Evolutionary conservation across 2,113 vertebrate genomes (phyloP).

Genomic region (Dendropsophus ebraccatus): DNA sequence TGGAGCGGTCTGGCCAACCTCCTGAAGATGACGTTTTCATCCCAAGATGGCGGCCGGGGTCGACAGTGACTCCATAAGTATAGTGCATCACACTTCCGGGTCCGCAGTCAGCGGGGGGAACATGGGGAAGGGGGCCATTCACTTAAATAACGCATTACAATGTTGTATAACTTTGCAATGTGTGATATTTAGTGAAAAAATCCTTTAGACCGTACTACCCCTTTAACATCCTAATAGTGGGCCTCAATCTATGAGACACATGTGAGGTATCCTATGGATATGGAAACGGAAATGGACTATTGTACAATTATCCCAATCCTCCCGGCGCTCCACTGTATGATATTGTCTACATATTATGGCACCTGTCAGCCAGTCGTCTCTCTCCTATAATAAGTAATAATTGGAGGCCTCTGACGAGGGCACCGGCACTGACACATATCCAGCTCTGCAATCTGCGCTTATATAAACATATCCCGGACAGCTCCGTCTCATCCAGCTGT

Average conservation of each 20-base stretch:
- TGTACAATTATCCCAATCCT: neutral
- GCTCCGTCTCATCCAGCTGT: neutral
- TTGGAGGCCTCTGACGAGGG: neutral
- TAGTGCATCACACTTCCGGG: no score
- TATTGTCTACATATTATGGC: neutral
- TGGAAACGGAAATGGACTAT: neutral
- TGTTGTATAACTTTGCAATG: no score
- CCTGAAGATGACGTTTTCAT: no score
- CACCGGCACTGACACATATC: neutral
- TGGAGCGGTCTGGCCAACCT: no score
- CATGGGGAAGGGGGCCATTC: no score
- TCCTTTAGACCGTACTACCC: no score
- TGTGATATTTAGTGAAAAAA: no score
- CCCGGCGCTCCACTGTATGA: neutral
- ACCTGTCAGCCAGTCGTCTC: conserved; percentile 11
- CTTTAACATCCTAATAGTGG: neutral
- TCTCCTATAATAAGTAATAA: conserved; percentile 17
- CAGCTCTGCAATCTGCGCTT: neutral
- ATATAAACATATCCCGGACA: neutral
- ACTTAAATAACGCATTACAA: no score
- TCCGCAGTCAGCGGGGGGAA: no score
- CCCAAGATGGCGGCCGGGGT: no score
- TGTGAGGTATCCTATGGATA: neutral
- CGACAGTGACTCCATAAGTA: no score
- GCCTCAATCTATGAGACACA: neutral